Conservation (phyloP, 2,797 vertebrate species). For the Sebastes diploproa region DNA sequence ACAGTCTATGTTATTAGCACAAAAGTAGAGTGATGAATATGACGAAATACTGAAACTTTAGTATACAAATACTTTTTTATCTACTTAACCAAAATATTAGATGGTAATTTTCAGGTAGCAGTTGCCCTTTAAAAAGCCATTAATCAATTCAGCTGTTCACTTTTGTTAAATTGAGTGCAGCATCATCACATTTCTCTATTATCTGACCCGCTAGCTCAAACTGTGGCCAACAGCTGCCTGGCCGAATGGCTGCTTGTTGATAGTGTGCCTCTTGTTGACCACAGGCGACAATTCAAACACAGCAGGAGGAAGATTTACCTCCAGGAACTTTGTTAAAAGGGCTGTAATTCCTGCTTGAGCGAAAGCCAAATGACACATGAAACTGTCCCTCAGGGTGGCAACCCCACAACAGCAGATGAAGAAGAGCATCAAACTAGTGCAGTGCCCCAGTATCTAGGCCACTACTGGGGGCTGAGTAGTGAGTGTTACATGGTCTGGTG, state of each 20-base stretch:
- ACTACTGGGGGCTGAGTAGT: constrained; percentile 64
- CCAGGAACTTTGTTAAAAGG: constrained; percentile 32
- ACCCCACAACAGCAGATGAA: constrained; percentile 53
- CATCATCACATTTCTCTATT: constrained; percentile 5
- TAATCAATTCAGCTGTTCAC: background rate
- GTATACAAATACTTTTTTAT: background rate
- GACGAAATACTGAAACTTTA: background rate
- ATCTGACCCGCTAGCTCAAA: background rate
- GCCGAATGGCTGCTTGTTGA: constrained; percentile 15
- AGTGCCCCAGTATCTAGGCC: constrained; percentile 71
- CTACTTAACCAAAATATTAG: background rate
- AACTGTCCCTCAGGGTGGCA: constrained; percentile 44
- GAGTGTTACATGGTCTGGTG: constrained; percentile 76
- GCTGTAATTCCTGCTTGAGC: constrained; percentile 43
- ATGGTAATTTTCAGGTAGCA: background rate
- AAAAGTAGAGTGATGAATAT: background rate
- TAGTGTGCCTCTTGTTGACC: constrained; percentile 14
- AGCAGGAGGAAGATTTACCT: constrained; percentile 41
- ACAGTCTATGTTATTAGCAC: background rate
- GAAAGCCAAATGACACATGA: constrained; percentile 69
- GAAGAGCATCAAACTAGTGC: constrained; percentile 52
- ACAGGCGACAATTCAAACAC: constrained; percentile 30
- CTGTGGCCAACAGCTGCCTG: background rate
- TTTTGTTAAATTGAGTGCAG: background rate
- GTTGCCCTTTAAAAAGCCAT: background rate